These are phyloP conservation scores for Ornithoptera alexandrae DNA, from an alignment of 2,888 invertebrate species.

Conservation along the genomic window DNA sequence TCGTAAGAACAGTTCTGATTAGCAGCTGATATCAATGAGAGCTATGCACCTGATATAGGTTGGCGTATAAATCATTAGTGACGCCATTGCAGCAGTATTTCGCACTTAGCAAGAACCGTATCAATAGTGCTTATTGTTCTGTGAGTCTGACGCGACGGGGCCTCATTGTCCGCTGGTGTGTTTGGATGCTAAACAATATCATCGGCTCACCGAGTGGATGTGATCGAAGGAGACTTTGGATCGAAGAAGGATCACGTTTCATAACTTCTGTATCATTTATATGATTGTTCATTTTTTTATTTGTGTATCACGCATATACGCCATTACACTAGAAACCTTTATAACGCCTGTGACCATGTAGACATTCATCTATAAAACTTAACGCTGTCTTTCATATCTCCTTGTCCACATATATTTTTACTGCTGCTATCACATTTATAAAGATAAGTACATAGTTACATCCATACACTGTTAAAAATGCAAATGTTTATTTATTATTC, in stretches of 20 bases:
- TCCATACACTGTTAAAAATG: too few species aligned
- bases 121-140: slow-evolving; percentile 22
- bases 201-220: neutral
- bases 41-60: neutral
- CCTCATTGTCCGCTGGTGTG: slow-evolving; percentile 5
- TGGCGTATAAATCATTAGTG: slow-evolving; percentile 1
- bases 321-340: neutral
- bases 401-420: too few species aligned
- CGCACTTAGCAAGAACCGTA: slow-evolving; percentile 13
- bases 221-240: neutral
- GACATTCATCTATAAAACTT: too few species aligned
- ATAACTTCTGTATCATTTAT: neutral
- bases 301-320: neutral
- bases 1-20: neutral
- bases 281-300: neutral
- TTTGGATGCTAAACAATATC: slow-evolving; percentile 8
- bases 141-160: neutral
- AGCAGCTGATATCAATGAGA: neutral
- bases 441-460: too few species aligned
- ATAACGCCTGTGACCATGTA: too few species aligned
- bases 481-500: too few species aligned
- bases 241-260: neutral
- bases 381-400: too few species aligned
- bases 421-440: too few species aligned
- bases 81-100: slow-evolving; percentile 16